Evolutionary conservation across 2,797 vertebrate species (phyloP).

Genomic region (Pangasius krempfi): DNA sequence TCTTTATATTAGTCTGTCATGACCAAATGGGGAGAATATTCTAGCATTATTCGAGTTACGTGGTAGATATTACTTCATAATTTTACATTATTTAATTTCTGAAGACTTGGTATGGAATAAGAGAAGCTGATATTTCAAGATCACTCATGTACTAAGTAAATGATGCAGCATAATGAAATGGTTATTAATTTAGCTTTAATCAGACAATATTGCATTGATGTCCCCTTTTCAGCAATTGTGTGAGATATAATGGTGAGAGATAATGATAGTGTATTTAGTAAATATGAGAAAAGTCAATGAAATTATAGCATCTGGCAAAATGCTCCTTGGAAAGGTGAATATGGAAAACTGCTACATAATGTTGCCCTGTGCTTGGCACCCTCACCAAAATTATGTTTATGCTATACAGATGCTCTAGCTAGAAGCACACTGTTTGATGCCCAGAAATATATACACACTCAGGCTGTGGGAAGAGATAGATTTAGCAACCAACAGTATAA

Average conservation of each 20-base stretch:
- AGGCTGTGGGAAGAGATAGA: slow-evolving; percentile 12
- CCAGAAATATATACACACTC: slow-evolving; percentile 48
- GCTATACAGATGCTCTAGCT: slow-evolving; percentile 53
- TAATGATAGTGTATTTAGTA: neutral
- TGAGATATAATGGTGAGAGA: neutral
- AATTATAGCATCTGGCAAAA: slow-evolving; percentile 41
- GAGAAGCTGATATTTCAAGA: neutral
- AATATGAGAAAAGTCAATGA: slow-evolving; percentile 1
- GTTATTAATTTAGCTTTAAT: neutral
- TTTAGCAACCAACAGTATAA: slow-evolving; percentile 6
- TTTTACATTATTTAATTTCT: neutral
- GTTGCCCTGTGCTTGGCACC: slow-evolving; percentile 28
- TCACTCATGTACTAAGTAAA: no score
- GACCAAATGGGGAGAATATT: neutral
- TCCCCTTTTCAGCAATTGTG: neutral
- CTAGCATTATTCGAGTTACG: neutral
- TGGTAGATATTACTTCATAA: neutral
- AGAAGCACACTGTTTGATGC: slow-evolving; percentile 38
- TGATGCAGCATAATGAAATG: neutral
- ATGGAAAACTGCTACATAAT: slow-evolving; percentile 53
- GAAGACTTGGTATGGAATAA: neutral
- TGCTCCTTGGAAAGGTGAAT: slow-evolving; percentile 53
- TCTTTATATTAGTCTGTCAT: neutral
- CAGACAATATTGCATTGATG: neutral
- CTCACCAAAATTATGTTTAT: slow-evolving; percentile 39